Base-by-base conservation (phyloP, 2,113 vertebrate species). In the Macquaria ambigua region DNA sequence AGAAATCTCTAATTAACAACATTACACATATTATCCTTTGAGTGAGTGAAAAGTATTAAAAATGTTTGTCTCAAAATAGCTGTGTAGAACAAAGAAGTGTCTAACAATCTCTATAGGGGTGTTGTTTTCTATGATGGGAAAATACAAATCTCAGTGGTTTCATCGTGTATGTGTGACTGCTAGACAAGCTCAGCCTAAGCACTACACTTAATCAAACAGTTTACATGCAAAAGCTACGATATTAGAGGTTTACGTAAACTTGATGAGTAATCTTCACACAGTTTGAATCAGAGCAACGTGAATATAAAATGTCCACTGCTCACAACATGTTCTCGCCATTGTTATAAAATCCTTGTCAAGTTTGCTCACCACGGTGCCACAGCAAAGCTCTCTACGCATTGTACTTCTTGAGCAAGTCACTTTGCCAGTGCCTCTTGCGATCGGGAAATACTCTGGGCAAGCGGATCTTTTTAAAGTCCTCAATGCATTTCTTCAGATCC, bases 381-480 rank as follows among this genome's bases (percentile, higher is more conserved):
- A 68, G 48, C 46, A n/a, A 61, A 74, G 63, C n/a, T 12, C 34
- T 79, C 86, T 95, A 96, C 0, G 94, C 94, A 16, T 96, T 92
- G 84, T 96, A 95, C 72, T 96, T 96, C 86, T 95, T 96, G 7
- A 96, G 95, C 79, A 96, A 87, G 88, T 96, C 95, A 74, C 72
- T 96, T 85, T 96, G 96, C 96, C 96, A 96, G 93, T 96, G 93
- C 86, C 96, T 95, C 83, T 96, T 96, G 69, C 94, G 95, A 82
- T 96, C 94, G 0, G 96, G 96, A 87, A 96, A 96, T n/a, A 80
- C 91, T 46, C 85, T 88, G 31, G 96, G 96, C 80, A 96, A 87
- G 58, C 92, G 93, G 10, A 96, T 96, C 87, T 93, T 96, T 79
- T 90, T 94, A 71, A 96, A 96, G 83, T 96, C 96, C 4, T 96